Evolutionary conservation across 64 coral and sea anemone genomes (phyloP).

Genomic region (Dendrophyllia cribrosa): DNA sequence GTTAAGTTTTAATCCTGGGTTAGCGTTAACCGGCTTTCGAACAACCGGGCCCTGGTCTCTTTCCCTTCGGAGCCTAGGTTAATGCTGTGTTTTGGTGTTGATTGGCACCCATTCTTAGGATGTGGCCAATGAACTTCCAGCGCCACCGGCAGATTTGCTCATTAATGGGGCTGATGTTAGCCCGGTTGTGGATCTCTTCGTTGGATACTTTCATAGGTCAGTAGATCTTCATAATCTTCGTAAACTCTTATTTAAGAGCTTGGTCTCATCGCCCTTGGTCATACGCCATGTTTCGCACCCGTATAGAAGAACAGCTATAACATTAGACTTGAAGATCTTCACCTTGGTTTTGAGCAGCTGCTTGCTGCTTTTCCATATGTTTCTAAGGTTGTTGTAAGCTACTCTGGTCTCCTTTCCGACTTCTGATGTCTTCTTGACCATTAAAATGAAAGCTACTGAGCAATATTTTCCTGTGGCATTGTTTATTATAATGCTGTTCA

Average conservation of each 20-base stretch:
- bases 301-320: neutral
- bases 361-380: neutral
- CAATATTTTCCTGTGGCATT: no score
- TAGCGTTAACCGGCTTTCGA: no score
- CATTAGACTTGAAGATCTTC: neutral
- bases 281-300: neutral
- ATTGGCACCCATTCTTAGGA: neutral
- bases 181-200: slow-evolving; percentile 7
- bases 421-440: neutral
- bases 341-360: neutral
- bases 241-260: neutral
- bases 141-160: slow-evolving; percentile 13
- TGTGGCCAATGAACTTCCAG: slow-evolving; percentile 17
- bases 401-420: neutral
- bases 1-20: no score
- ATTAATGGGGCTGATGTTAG: slow-evolving; percentile 11
- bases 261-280: neutral
- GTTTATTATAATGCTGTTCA: no score
- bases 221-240: slow-evolving; percentile 24
- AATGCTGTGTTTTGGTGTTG: neutral
- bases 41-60: no score
- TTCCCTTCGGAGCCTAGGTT: neutral
- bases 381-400: neutral
- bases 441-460: no score
- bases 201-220: slow-evolving; percentile 40